Evolutionary conservation across 2,888 invertebrate genomes (phyloP).

Genomic region (Eilema sororculum): DNA sequence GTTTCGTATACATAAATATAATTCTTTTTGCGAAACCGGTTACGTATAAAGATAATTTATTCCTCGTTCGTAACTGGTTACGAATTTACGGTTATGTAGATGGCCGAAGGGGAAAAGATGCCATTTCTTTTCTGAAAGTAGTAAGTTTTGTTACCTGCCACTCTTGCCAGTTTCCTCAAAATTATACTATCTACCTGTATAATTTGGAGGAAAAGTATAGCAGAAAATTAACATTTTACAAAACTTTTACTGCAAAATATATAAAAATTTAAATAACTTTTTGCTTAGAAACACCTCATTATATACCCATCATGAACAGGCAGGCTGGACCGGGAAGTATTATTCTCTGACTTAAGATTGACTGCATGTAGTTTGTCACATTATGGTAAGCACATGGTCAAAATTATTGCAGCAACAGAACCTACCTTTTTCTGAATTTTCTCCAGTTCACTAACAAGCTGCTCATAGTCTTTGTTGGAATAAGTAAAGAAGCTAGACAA

Average conservation of each 20-base stretch:
- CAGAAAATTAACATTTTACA: too few relatives aligned
- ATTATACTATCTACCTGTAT: too few relatives aligned
- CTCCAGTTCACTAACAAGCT: constrained; percentile 90
- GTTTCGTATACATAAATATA: too few relatives aligned
- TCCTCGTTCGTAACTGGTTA: too few relatives aligned
- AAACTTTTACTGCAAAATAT: neutral
- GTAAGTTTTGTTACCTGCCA: neutral
- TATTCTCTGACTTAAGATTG: neutral
- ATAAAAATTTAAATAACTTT: neutral
- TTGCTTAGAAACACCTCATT: neutral
- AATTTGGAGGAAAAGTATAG: too few relatives aligned
- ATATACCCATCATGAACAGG: too few relatives aligned
- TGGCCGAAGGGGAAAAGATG: neutral
- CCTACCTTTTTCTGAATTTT: constrained; percentile 88
- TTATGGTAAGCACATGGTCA: neutral
- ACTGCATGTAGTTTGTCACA: neutral
- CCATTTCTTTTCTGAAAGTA: neutral
- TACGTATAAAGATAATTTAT: too few relatives aligned
- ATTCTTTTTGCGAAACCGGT: too few relatives aligned
- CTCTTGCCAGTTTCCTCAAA: too few relatives aligned
- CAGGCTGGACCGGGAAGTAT: too few relatives aligned
- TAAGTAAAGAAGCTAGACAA: constrained; percentile 49
- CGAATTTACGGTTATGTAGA: too few relatives aligned
- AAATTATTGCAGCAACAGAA: neutral
- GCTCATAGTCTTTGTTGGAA: constrained; percentile 87